Evolutionary conservation across 2,888 invertebrate species (phyloP), one percentile per base, ranked within the genome.

Genomic region (Drosophila rellima): DNA sequence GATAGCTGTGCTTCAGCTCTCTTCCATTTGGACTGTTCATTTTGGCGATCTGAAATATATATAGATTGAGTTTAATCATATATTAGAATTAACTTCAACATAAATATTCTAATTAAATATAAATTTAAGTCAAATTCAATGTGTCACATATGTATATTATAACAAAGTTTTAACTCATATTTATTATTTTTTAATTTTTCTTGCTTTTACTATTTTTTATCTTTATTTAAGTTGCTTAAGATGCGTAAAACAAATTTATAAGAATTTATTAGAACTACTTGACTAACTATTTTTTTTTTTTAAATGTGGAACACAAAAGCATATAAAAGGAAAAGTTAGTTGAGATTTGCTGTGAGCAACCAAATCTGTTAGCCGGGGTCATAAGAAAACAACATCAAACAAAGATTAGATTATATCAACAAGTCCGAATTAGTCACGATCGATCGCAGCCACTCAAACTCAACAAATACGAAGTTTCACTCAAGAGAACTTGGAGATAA

Each of bases 1-100:
- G 67, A 40, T 60, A 81, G 3, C 13, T 45, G 40, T 70, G 63
- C n/a, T 44, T 45, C 11, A 29, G 15, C 23, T 69, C 26, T 45
- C 26, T 42, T 15, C 23, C 44, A 35, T 56, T 17, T 8, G 10
- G 13, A 33, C 20, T 33, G 40, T 15, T 62, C 75, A 72, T 76
- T 17, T 57, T 68, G 31, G 17, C 11, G 0, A 6, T 13, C 76
- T 74, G 40, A 33, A 3, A 61, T 39, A 39, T 5, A 61, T 39
- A 39, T 5, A 15, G 10, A 13, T 29, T 40, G 13, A 7, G 6
- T 6, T n/a, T 6, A n/a, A 35, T n/a, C 11, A 2, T 35, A 2
- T 48, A 10, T n/a, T n/a, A n/a, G n/a, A 35, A n/a, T 37, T 2
- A n/a, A 11, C 4, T 2, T 31, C 29, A 37, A 3, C 31, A 29